Evolutionary conservation across 2,888 invertebrate genomes (phyloP), one percentile per base, ranked within the genome.

Genomic region (Nomada flava): DNA sequence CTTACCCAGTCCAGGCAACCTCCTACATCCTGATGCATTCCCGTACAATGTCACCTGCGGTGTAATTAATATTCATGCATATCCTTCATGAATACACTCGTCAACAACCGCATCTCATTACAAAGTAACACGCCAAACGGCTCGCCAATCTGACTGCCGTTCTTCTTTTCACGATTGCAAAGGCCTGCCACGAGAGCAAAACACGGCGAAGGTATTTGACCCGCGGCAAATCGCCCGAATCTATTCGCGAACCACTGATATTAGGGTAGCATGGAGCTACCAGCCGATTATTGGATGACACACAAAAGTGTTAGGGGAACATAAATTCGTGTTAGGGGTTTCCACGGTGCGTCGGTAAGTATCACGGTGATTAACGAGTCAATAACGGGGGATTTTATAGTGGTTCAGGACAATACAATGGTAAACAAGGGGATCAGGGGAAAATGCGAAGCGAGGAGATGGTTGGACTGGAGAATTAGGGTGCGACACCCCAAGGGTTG

Each of bases 31-130:
- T 91, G 88, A 89, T 93, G 88, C 71, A 80, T 69, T 79, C 93
- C 93, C 92, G 91, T 77, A 84, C 87, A 84, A 83, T 93, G 93
- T 93, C 93, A 93, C 92, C 92, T 91, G 89, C 89, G 88, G 87
- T 92, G 91, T 93, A 93, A 93, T 93, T 93, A 93, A 93, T 93
- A 93, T 93, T 93, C 93, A 93, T 93, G 91, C 83, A 86, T 88
- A 80, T 82, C 76, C 78, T 79, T 86, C 74, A 71, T 77, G 81
- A 70, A 83, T 86, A 85, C 82, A 88, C 88, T 82, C 77, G 68
- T 55, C 67, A 63, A 60, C 52, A 36, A 42, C 63, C 74, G 69
- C 65, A 26, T 47, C 18, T 36, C 70, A 5, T 60, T 60, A 36
- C 47, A 20, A 13, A 50, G 47, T 23, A 50, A 42, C 20, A 3